Evolutionary conservation across 2,888 invertebrate genomes (phyloP).

Genomic region (Prostheceraeus crozeri): DNA sequence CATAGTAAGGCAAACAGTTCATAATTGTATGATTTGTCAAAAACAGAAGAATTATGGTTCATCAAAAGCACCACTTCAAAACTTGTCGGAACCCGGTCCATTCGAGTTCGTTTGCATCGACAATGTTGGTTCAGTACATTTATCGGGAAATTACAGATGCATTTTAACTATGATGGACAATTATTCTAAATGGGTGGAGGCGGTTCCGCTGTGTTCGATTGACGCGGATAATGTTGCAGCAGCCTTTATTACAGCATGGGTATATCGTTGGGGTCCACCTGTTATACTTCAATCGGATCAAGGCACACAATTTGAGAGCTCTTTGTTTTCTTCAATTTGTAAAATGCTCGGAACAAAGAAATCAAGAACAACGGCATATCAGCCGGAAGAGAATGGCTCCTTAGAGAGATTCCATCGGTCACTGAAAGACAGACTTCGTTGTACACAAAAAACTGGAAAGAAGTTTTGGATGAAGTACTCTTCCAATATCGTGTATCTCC

Average conservation of each 20-base stretch:
- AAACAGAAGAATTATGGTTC: not conserved
- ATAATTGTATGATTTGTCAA: too few relatives aligned
- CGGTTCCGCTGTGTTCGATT: constrained; percentile 9
- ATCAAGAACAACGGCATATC: constrained; percentile 8
- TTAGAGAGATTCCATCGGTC: constrained; percentile 4
- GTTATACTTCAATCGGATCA: constrained; percentile 17
- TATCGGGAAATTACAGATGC: not conserved
- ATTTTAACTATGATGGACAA: constrained; percentile 7
- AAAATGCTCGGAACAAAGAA: constrained; percentile 19
- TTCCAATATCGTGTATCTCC: not conserved
- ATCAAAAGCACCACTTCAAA: too few relatives aligned
- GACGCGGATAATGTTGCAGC: constrained; percentile 2
- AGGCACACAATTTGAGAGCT: constrained; percentile 17
- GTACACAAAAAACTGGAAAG: constrained; percentile 8
- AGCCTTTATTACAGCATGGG: constrained; percentile 5
- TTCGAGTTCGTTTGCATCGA: constrained; percentile 10
- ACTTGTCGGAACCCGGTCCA: constrained; percentile 22
- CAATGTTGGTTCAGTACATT: constrained; percentile 8
- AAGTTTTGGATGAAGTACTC: not conserved
- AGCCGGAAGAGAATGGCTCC: not conserved
- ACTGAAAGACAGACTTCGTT: too few relatives aligned
- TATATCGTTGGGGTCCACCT: constrained; percentile 14
- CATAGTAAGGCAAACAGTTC: too few relatives aligned
- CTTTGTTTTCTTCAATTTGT: constrained; percentile 2
- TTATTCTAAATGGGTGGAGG: constrained; percentile 27